phyloP scores from a whole-genome alignment of 2,113 vertebrate species.

The Stictonetta naevosa region DNA sequence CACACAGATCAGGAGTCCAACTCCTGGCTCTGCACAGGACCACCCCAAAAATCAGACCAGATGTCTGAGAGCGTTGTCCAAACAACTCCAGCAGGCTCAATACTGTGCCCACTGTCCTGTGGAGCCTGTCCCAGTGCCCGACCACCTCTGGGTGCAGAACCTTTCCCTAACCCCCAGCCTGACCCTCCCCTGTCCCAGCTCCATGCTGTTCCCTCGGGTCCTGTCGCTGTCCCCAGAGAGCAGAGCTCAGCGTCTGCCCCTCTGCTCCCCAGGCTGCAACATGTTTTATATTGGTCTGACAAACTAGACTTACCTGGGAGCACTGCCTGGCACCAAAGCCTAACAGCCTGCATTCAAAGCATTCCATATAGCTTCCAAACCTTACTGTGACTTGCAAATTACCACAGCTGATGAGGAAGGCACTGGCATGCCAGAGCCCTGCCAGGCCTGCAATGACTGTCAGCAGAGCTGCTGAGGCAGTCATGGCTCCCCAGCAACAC shows the following conservation, averaged over 20 bases:
- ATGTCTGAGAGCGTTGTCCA: no score
- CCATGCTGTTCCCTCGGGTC: no score
- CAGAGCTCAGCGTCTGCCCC: no score
- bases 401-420: neutral
- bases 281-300: neutral
- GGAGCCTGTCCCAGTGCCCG: no score
- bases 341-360: neutral
- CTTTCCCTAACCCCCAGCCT: no score
- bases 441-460: neutral
- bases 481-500: neutral
- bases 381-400: neutral
- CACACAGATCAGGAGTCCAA: neutral
- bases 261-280: neutral
- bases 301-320: neutral
- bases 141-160: no score
- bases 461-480: neutral
- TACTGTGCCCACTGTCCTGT: no score
- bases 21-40: neutral
- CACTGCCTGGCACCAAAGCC: neutral
- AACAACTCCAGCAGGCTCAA: no score
- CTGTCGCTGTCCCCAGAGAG: no score
- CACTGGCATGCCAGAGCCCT: fast-evolving
- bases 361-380: neutral
- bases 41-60: neutral
- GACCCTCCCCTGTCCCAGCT: no score